Evolutionary conservation across 2,113 vertebrate species (phyloP).

Genomic region (Phylloscopus whistleri): DNA sequence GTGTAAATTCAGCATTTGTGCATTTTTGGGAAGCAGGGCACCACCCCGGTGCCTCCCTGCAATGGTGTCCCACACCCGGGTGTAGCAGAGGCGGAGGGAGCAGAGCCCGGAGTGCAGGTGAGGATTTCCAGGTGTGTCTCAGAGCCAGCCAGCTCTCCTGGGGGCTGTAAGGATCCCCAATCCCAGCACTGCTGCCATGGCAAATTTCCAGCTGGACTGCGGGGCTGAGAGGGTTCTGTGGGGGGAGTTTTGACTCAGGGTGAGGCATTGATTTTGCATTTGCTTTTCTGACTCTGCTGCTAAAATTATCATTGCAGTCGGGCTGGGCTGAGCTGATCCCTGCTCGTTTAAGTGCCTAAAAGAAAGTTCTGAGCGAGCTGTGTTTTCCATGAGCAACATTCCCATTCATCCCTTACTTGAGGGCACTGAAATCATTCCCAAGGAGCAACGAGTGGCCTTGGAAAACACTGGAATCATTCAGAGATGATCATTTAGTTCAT

Average conservation of each 20-base stretch:
- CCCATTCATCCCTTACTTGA: not conserved
- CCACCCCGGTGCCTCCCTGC: not conserved
- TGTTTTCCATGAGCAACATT: slow-evolving; percentile 32
- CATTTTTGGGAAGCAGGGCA: not conserved
- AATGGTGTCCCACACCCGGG: not conserved
- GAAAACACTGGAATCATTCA: not conserved
- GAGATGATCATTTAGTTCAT: not conserved
- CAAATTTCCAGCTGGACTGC: not conserved
- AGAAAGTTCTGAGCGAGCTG: not conserved
- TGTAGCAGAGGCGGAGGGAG: not conserved
- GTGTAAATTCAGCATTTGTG: not conserved
- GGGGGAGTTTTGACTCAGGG: not conserved
- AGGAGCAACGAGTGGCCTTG: not conserved
- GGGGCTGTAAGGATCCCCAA: not conserved
- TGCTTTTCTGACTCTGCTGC: not conserved
- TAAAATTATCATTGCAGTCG: not conserved
- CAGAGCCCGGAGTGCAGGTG: not conserved
- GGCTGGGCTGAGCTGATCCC: not conserved
- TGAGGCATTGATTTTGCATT: not conserved
- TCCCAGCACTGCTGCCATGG: not conserved
- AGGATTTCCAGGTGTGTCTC: not conserved
- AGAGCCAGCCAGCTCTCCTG: not conserved
- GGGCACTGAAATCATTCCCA: not conserved
- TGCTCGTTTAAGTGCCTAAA: not conserved
- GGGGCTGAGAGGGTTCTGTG: not conserved